Percentiles rank a stretch among this genome's conserved stretches.
These are phyloP conservation scores for Aleiodes sp. DNA, from an alignment of 1,140 invertebrate genomes.

Conservation along the genomic window DNA sequence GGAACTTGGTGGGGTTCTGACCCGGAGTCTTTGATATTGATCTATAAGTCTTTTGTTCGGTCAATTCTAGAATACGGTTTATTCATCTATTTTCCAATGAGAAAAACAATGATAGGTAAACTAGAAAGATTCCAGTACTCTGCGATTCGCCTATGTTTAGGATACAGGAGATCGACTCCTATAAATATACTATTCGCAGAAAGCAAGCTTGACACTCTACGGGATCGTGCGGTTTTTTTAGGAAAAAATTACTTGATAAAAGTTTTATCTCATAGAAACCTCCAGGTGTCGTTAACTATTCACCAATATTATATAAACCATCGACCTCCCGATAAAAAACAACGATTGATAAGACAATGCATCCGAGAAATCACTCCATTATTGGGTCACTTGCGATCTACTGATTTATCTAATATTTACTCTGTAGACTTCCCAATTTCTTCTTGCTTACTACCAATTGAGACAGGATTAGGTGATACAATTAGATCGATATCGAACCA, in stretches of 20 bases:
- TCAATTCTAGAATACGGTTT: conserved; percentile 25
- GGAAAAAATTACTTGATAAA: background rate
- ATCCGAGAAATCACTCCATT: too few relatives aligned
- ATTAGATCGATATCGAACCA: background rate
- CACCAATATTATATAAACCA: too few relatives aligned
- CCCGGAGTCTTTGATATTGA: conserved; percentile 2
- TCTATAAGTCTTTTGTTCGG: conserved; percentile 26
- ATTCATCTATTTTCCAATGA: conserved; percentile 25
- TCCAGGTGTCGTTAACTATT: background rate
- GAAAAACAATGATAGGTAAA: background rate
- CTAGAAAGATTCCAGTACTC: conserved; percentile 2
- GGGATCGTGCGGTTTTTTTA: background rate
- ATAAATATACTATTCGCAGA: background rate
- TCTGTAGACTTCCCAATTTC: too few relatives aligned
- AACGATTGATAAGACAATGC: too few relatives aligned
- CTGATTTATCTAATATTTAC: too few relatives aligned
- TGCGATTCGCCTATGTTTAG: background rate
- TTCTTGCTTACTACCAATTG: too few relatives aligned
- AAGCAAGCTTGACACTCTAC: background rate
- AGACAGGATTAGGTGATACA: too few relatives aligned
- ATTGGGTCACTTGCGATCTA: too few relatives aligned
- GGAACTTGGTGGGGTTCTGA: conserved; percentile 30
- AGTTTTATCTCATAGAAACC: background rate
- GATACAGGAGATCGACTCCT: background rate
- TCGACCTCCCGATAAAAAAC: too few relatives aligned